phyloP scores from a whole-genome alignment of 2,797 vertebrate species.

The Podarcis lilfordi region DNA sequence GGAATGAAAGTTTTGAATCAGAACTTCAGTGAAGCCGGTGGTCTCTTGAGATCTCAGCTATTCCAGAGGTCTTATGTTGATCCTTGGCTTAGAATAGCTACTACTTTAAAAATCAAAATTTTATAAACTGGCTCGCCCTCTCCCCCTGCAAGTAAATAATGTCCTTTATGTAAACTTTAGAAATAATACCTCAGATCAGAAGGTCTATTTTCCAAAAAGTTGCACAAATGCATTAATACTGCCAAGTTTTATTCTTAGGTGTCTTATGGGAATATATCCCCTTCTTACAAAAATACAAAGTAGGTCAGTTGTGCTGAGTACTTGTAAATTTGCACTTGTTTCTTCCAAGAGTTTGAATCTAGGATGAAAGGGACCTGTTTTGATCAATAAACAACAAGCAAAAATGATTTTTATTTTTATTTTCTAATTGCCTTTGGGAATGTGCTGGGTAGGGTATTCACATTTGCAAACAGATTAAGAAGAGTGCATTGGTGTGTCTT shows the following conservation, averaged over 20 bases:
- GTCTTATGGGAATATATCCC: neutral
- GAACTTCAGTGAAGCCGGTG: neutral
- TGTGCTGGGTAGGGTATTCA: neutral
- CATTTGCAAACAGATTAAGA: neutral
- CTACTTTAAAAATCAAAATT: neutral
- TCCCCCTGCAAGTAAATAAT: too few species aligned
- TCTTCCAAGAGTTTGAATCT: neutral
- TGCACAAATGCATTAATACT: fast-evolving
- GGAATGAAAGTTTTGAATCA: neutral
- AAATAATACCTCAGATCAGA: neutral
- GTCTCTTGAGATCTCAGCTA: neutral
- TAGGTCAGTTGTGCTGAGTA: neutral
- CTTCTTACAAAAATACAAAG: neutral
- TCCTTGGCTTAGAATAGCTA: neutral
- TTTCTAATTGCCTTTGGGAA: neutral
- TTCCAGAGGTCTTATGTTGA: neutral
- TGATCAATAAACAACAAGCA: slow-evolving; percentile 18
- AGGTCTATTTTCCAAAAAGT: slow-evolving; percentile 3
- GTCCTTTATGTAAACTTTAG: slow-evolving; percentile 1
- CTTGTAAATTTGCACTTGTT: neutral
- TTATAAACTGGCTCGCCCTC: neutral
- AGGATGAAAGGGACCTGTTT: neutral
- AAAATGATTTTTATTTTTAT: neutral
- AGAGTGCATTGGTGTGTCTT: neutral
- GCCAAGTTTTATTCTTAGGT: neutral